phyloP scores from a whole-genome alignment of 1,140 invertebrate species.

The Asbolus verrucosus region DNA sequence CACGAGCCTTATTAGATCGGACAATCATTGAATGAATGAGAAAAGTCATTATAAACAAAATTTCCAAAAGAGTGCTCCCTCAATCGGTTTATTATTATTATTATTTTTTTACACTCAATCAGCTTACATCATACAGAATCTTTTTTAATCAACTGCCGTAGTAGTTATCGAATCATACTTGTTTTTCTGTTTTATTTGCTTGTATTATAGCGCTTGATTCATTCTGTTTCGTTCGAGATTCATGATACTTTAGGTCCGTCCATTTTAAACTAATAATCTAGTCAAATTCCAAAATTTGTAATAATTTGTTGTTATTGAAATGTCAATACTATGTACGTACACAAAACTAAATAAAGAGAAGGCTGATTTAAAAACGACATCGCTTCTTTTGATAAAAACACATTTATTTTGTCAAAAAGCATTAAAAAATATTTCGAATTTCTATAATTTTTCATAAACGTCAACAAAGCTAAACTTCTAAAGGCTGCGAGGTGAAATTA shows the following conservation, averaged over 20 bases:
- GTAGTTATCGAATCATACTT: conserved; percentile 42
- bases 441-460: conserved; percentile 26
- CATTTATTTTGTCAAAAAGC: conserved; percentile 52
- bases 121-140: conserved; percentile 40
- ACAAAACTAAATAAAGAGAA: conserved; percentile 48
- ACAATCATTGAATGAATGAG: conserved; percentile 15
- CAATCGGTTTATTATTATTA: no score
- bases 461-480: conserved; percentile 18
- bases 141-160: no score
- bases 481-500: background rate
- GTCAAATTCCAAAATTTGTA: conserved; percentile 53
- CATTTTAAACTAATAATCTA: conserved; percentile 51
- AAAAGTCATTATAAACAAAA: background rate
- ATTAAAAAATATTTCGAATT: conserved; percentile 39
- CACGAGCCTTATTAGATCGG: conserved; percentile 1
- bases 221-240: conserved; percentile 45
- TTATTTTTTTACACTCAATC: conserved; percentile 19
- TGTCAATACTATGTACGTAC: conserved; percentile 48
- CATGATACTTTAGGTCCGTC: conserved; percentile 48
- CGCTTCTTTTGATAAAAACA: conserved; percentile 48
- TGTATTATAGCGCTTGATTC: conserved; percentile 48
- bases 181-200: conserved; percentile 44
- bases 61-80: conserved; percentile 18
- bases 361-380: conserved; percentile 50
- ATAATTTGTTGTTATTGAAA: conserved; percentile 48